These are phyloP conservation scores for Nowickia ferox DNA, from an alignment of 2,888 invertebrate species.

Conservation along the genomic window DNA sequence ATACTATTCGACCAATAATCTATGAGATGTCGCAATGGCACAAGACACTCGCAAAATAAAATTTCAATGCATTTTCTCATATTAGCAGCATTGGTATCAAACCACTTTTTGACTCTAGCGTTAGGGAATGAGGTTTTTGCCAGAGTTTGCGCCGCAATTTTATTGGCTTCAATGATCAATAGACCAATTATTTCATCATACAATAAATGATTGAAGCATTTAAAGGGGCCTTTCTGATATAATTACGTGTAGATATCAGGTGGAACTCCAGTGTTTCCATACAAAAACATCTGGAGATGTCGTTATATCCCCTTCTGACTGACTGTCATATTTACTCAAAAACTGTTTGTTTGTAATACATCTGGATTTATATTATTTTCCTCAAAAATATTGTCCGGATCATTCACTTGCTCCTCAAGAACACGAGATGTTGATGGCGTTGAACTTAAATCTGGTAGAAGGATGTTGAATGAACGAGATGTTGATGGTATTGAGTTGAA, in stretches of 20 bases:
- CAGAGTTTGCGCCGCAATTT: slow-evolving; percentile 21
- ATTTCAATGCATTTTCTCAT: slow-evolving; percentile 10
- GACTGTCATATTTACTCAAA: slow-evolving; percentile 32
- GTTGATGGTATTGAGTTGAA: slow-evolving; percentile 15
- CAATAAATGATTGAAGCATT: slow-evolving; percentile 15
- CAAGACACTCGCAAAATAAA: slow-evolving; percentile 20
- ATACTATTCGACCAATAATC: slow-evolving; percentile 27
- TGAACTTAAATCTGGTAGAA: slow-evolving; percentile 27
- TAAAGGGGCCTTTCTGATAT: slow-evolving; percentile 17
- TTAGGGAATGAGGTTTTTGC: neutral
- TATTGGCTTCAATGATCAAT: slow-evolving; percentile 13
- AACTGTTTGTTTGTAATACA: slow-evolving; percentile 33
- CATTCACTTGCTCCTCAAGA: slow-evolving; percentile 25
- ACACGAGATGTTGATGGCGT: slow-evolving; percentile 26
- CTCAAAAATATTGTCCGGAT: slow-evolving; percentile 24
- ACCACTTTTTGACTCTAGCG: slow-evolving; percentile 16
- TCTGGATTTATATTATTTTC: slow-evolving; percentile 35
- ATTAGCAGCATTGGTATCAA: slow-evolving; percentile 17
- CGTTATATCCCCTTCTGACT: slow-evolving; percentile 31
- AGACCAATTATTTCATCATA: slow-evolving; percentile 25
- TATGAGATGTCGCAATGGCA: neutral
- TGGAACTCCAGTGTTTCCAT: slow-evolving; percentile 13
- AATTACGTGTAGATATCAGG: slow-evolving; percentile 32
- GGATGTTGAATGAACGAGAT: slow-evolving; percentile 27
- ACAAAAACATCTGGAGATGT: slow-evolving; percentile 18